phyloP scores from a whole-genome alignment of 2,113 vertebrate genomes.

The Melanostigma gelatinosum region DNA sequence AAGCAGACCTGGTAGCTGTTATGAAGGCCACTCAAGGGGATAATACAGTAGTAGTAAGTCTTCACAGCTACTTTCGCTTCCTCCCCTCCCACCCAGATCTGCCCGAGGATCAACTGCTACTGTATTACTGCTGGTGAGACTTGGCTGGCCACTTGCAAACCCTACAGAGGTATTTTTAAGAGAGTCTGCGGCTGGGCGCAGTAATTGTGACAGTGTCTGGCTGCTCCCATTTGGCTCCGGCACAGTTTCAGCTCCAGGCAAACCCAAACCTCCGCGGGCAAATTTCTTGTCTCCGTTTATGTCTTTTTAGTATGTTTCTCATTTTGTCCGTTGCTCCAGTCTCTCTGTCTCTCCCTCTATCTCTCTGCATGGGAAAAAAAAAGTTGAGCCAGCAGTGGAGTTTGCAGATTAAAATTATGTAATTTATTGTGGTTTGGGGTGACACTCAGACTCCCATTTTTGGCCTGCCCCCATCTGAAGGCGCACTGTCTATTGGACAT shows the following conservation, averaged over 20 bases:
- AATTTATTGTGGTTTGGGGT: conserved; percentile 52
- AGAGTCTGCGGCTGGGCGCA: conserved; percentile 79
- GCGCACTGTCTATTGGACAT: conserved; percentile 19
- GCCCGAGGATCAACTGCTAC: conserved; percentile 62
- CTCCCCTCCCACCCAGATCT: conserved; percentile 44
- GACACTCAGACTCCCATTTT: conserved; percentile 35
- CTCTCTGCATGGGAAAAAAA: conserved; percentile 26
- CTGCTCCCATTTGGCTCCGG: conserved; percentile 64
- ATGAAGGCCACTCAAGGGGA: conserved; percentile 1
- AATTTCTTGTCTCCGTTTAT: conserved; percentile 62
- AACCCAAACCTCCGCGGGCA: conserved; percentile 57
- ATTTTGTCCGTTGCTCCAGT: conserved; percentile 43
- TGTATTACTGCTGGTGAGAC: conserved; percentile 64
- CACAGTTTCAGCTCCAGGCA: conserved; percentile 62
- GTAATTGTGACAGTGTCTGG: conserved; percentile 81
- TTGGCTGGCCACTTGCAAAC: conserved; percentile 77
- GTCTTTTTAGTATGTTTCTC: conserved; percentile 56
- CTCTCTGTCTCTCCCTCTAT: conserved; percentile 40
- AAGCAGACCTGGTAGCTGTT: conserved; percentile 34
- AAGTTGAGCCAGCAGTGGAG: conserved; percentile 29
- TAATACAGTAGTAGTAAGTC: conserved; percentile 44
- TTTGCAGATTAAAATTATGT: conserved; percentile 59
- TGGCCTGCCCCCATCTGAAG: conserved; percentile 19
- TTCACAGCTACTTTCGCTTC: conserved; percentile 52
- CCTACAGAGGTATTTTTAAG: conserved; percentile 80